A percentile compares a stretch with the other conserved stretches of the same genome.
Evolutionary conservation across 2,888 invertebrate genomes (phyloP).

Genomic region (Gnatocerus cornutus): DNA sequence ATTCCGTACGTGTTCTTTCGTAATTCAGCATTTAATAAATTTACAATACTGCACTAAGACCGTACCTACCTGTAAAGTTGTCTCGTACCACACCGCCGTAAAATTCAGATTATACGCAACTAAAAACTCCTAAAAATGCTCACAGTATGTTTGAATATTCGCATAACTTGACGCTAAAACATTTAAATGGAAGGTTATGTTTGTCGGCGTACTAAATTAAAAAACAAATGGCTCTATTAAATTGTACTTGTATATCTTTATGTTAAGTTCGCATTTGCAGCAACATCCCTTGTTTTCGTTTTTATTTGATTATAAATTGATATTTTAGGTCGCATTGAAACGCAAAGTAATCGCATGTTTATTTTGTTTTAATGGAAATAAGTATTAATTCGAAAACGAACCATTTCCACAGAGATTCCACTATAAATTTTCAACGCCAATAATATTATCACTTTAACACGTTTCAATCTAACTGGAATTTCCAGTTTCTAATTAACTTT

Average conservation of each 20-base stretch:
- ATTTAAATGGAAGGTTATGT: conserved; percentile 63
- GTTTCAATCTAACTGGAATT: conserved; percentile 18
- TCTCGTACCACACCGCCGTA: conserved; percentile 58
- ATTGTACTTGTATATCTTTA: conserved; percentile 65
- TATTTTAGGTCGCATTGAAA: conserved; percentile 56
- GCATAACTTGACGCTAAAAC: conserved; percentile 66
- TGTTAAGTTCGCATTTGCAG: conserved; percentile 56
- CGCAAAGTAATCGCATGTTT: conserved; percentile 48
- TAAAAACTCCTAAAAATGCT: conserved; percentile 64
- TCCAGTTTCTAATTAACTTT: conserved; percentile 30
- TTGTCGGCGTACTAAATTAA: conserved; percentile 69
- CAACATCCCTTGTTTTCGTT: conserved; percentile 46
- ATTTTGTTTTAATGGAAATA: conserved; percentile 45
- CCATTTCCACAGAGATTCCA: too few relatives aligned
- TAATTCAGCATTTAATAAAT: conserved; percentile 57
- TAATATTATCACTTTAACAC: conserved; percentile 34
- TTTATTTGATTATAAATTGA: conserved; percentile 55
- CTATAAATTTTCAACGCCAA: conserved; percentile 30
- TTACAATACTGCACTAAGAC: conserved; percentile 57
- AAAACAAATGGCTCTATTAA: conserved; percentile 70
- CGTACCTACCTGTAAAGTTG: conserved; percentile 59
- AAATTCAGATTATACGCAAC: conserved; percentile 63
- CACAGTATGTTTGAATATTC: conserved; percentile 65
- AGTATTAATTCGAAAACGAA: conserved; percentile 31
- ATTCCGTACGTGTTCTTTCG: conserved; percentile 45